Percentiles rank a stretch among this genome's conserved stretches.
Evolutionary conservation across 2,888 invertebrate genomes (phyloP).

Genomic region (Itoplectis maculator): DNA sequence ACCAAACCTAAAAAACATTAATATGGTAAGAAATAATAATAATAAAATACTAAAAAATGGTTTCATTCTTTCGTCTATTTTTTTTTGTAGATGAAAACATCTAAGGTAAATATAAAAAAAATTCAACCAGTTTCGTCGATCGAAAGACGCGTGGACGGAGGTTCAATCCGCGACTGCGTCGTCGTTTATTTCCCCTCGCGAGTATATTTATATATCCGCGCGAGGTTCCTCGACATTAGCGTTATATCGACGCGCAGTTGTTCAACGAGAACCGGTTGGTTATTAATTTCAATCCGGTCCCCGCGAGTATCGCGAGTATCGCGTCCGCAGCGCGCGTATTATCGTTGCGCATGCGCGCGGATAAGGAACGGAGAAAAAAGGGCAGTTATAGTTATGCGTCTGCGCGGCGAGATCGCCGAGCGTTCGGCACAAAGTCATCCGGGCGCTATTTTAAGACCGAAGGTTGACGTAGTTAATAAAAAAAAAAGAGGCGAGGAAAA

Average conservation of each 20-base stretch:
- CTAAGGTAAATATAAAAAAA: not conserved
- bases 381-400: conserved; percentile 3
- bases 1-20: too few relatives aligned
- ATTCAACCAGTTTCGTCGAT: conserved; percentile 10
- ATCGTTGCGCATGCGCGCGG: conserved; percentile 5
- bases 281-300: conserved; percentile 60
- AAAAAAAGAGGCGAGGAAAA: conserved; percentile 19
- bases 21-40: too few relatives aligned
- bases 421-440: conserved; percentile 66
- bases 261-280: conserved; percentile 56
- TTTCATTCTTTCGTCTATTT: too few relatives aligned
- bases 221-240: conserved; percentile 3
- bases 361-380: conserved; percentile 21
- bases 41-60: too few relatives aligned
- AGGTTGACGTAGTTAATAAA: conserved; percentile 72
- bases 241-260: conserved; percentile 50
- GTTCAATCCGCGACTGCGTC: not conserved
- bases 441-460: conserved; percentile 73
- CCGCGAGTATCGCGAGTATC: not conserved
- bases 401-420: not conserved
- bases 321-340: not conserved
- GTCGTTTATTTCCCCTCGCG: conserved; percentile 23
- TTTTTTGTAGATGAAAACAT: too few relatives aligned
- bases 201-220: conserved; percentile 11
- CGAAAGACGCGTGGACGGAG: not conserved